Base-by-base conservation (phyloP, 1,140 invertebrate species). In the Musca domestica region DNA sequence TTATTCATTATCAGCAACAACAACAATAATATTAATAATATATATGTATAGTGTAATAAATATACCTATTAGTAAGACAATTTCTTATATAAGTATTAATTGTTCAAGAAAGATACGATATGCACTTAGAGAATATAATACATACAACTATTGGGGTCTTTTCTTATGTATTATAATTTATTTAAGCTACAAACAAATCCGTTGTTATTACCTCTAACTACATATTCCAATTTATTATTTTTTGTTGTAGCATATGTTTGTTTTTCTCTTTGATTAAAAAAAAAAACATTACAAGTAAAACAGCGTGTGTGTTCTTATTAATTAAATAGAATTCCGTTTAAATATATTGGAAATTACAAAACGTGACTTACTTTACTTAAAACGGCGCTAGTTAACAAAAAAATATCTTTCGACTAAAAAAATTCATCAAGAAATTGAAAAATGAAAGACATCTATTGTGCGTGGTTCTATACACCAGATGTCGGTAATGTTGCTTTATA, bases 201-300 rank as follows among this genome's bases (percentile, higher is more conserved):
- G 54, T 61, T 61, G 34, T 54, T 61, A 61, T 61, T 20, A 27
- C 56, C 34, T 61, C 27, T 58, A 58, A 23, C 19, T 23, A 34
- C 7, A 22, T 19, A 61, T 61, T 61, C 56, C 56, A 61, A 34
- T 61, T 61, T 17, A 20, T 51, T 51, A 51, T 61, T 64, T 48
- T 64, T 64, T 22, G 47, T 19, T 47, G 9, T 61, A 41, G 34
- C 34, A 20, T 51, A 19, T 1, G 17, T 61, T 61, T 61, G 27
- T 61, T 61, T 61, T 61, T 34, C 48, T 6, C 19, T 19, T 61
- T 41, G 10, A 41, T 61, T 19, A 34, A 19, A 51, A 51, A 51
- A 51, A 1, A 51, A 51, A 41, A 61, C 6, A 34, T 9, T 30
- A n/a, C 1, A 30, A 61, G 41, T 19, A 34, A 41, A 41, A 41